Evolutionary conservation across 1,140 invertebrate genomes (phyloP).

Genomic region (Pinna nobilis): DNA sequence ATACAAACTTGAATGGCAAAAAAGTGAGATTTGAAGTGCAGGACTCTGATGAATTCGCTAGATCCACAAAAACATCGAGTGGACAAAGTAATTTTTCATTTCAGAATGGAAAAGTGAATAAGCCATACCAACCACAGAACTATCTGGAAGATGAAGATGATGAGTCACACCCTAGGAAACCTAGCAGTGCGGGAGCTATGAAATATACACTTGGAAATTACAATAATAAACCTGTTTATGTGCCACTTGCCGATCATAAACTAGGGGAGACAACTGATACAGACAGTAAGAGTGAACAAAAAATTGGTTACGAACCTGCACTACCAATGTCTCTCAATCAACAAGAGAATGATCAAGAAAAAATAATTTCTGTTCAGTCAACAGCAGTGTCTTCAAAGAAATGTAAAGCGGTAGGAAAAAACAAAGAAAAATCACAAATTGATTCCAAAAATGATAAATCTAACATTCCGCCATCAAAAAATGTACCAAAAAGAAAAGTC

Average conservation of each 20-base stretch:
- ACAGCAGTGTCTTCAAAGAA: conserved; percentile 3
- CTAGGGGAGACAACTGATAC: neutral
- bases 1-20: conserved; percentile 22
- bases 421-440: neutral
- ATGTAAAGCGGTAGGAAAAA: conserved; percentile 17
- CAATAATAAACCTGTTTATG: conserved; percentile 31
- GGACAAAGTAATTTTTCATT: no score
- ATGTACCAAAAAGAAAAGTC: conserved; percentile 41
- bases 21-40: conserved; percentile 56
- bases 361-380: neutral
- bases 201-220: conserved; percentile 34
- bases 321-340: neutral
- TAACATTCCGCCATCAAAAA: conserved; percentile 12
- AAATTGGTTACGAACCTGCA: conserved; percentile 2
- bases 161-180: conserved; percentile 6
- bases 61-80: no score
- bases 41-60: conserved; percentile 27
- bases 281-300: neutral
- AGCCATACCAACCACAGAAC: conserved; percentile 43
- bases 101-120: conserved; percentile 16
- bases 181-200: conserved; percentile 9
- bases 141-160: conserved; percentile 40
- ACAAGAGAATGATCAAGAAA: neutral
- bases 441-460: conserved; percentile 25
- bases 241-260: neutral